Evolutionary conservation across 1,140 invertebrate genomes (phyloP).

Genomic region (Megalonaias nervosa): DNA sequence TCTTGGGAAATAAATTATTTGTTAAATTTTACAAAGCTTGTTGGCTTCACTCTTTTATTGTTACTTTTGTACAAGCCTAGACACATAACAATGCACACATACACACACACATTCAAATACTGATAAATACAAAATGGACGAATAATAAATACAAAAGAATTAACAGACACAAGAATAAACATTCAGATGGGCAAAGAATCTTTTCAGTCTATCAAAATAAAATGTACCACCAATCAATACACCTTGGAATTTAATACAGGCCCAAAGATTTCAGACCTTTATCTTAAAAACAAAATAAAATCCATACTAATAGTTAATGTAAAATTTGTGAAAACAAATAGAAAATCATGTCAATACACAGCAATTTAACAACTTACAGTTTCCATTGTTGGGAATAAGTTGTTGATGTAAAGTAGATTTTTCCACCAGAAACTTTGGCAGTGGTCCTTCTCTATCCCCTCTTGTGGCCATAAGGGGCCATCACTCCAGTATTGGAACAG

Average conservation of each 20-base stretch:
- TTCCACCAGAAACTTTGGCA: conserved; percentile 86
- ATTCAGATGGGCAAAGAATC: conserved; percentile 53
- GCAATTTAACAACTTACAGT: conserved; percentile 60
- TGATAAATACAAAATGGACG: too few relatives aligned
- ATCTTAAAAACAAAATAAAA: background rate
- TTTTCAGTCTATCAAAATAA: background rate
- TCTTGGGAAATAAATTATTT: too few relatives aligned
- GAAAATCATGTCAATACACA: conserved; percentile 76
- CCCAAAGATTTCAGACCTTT: background rate
- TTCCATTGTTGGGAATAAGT: conserved; percentile 75
- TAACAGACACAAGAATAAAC: conserved; percentile 66
- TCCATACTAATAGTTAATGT: background rate
- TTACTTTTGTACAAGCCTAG: too few relatives aligned
- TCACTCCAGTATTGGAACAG: conserved; percentile 78
- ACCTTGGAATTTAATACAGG: background rate
- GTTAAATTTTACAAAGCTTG: too few relatives aligned
- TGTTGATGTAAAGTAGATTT: conserved; percentile 76
- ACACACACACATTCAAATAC: too few relatives aligned
- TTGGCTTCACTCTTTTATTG: too few relatives aligned
- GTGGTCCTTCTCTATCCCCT: conserved; percentile 35
- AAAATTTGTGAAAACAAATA: conserved; percentile 21
- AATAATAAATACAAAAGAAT: too few relatives aligned
- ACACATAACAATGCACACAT: too few relatives aligned
- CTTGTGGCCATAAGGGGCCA: conserved; percentile 72
- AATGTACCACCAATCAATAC: background rate